A percentile compares a stretch with the other conserved stretches of the same genome.
Evolutionary conservation across 2,113 vertebrate species (phyloP).

Genomic region (Okapia johnstoni): DNA sequence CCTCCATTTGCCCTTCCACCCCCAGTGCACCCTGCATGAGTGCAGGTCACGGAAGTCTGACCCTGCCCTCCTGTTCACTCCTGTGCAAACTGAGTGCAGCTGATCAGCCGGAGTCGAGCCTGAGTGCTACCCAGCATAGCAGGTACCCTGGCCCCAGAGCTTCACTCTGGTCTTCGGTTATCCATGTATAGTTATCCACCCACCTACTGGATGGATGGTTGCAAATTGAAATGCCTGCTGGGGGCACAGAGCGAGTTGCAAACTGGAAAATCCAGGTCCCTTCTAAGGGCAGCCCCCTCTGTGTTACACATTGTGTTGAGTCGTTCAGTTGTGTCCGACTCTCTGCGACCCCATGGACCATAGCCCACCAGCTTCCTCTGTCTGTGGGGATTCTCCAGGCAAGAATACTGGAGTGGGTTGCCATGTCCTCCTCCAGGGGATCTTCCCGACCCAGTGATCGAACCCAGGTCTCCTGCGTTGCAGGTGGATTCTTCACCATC

Average conservation of each 20-base stretch:
- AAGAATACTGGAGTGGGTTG: not conserved
- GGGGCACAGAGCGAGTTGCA: not conserved
- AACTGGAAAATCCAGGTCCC: not conserved
- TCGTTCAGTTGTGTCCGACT: not conserved
- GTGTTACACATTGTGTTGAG: not conserved
- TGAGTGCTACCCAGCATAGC: not conserved
- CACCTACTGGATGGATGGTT: not conserved
- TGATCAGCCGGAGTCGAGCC: fast-evolving
- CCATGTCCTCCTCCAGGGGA: not conserved
- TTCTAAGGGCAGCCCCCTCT: not conserved
- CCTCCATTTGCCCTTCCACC: not conserved
- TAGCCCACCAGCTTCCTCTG: not conserved
- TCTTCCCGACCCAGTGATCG: not conserved
- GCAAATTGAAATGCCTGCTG: not conserved
- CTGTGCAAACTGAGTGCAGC: not conserved
- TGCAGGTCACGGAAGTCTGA: not conserved
- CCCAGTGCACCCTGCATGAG: not conserved
- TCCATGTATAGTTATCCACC: not conserved
- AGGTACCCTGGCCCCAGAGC: not conserved
- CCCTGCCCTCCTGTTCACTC: not conserved
- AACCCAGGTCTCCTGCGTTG: not conserved
- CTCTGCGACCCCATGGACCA: not conserved
- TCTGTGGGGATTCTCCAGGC: not conserved
- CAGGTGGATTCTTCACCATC: not conserved
- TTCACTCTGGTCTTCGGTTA: not conserved